Evolutionary conservation across 1,140 invertebrate genomes (phyloP).

Genomic region (Drosophila pseudoananassae): DNA sequence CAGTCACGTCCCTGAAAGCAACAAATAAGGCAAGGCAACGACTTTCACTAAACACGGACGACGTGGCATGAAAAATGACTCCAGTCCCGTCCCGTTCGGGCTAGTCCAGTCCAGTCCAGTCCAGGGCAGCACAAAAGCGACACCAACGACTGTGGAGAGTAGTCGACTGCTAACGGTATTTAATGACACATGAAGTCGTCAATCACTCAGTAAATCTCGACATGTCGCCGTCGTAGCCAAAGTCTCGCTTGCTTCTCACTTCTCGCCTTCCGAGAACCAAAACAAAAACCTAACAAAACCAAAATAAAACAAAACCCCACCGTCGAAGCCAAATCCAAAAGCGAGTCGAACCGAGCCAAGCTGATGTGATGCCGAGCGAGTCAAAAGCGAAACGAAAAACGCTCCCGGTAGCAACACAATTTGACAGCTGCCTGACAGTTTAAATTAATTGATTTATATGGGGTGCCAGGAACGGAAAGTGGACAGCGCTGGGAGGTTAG

Average conservation of each 20-base stretch:
- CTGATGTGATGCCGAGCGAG: slow-evolving; percentile 23
- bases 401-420: slow-evolving; percentile 76
- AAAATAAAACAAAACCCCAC: slow-evolving; percentile 11
- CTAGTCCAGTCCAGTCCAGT: slow-evolving; percentile 2
- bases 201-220: slow-evolving; percentile 80
- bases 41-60: slow-evolving; percentile 34
- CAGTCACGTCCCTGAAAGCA: not conserved
- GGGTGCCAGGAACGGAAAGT: slow-evolving; percentile 29
- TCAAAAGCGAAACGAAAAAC: slow-evolving; percentile 47
- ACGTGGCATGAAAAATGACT: slow-evolving; percentile 28
- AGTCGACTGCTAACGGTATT: slow-evolving; percentile 70
- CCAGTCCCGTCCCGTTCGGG: slow-evolving; percentile 2
- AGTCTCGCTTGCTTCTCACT: slow-evolving; percentile 26
- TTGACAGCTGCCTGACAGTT: slow-evolving; percentile 81
- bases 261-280: slow-evolving; percentile 24
- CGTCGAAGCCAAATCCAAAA: slow-evolving; percentile 14
- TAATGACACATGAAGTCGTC: slow-evolving; percentile 82
- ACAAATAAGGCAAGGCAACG: slow-evolving; percentile 14
- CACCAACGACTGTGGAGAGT: not conserved
- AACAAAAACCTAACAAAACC: slow-evolving; percentile 15
- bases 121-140: slow-evolving; percentile 23
- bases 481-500: slow-evolving; percentile 33
- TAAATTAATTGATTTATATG: slow-evolving; percentile 82
- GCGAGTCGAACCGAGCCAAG: slow-evolving; percentile 8
- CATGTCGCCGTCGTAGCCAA: slow-evolving; percentile 66